A percentile compares a stretch with the other conserved stretches of the same genome.
These are phyloP conservation scores for Agrilus planipennis DNA, from an alignment of 1,140 invertebrate genomes.

Conservation along the genomic window DNA sequence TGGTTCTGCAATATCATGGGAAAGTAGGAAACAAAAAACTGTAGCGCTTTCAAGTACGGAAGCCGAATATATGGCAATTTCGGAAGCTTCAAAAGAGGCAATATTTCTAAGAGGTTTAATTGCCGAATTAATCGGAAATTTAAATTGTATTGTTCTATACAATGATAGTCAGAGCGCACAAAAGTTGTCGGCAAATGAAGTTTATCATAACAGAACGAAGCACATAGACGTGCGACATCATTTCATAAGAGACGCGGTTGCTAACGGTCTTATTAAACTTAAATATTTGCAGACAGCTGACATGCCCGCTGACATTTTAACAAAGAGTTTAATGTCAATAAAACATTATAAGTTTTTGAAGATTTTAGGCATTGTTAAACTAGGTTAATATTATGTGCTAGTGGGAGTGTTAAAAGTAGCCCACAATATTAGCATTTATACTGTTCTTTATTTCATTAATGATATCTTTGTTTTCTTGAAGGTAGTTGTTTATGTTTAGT, in stretches of 20 bases:
- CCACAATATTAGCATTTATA: too few relatives aligned
- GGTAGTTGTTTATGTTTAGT: too few relatives aligned
- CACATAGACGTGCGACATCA: conserved; percentile 25
- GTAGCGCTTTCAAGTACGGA: conserved; percentile 28
- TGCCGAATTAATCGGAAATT: conserved; percentile 10
- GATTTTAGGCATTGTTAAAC: too few relatives aligned
- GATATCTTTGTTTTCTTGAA: too few relatives aligned
- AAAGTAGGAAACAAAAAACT: conserved; percentile 24
- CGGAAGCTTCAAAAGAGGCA: conserved; percentile 20
- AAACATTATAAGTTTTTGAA: too few relatives aligned
- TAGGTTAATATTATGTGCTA: too few relatives aligned
- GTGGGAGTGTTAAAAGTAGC: too few relatives aligned
- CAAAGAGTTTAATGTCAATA: background rate
- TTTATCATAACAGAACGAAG: conserved; percentile 24
- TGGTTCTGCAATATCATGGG: conserved; percentile 16
- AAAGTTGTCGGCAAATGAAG: conserved; percentile 26
- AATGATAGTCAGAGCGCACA: conserved; percentile 32
- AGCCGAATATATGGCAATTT: conserved; percentile 30
- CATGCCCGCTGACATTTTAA: conserved; percentile 11
- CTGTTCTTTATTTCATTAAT: too few relatives aligned
- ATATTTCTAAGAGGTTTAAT: conserved; percentile 19
- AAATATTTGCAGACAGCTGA: conserved; percentile 13
- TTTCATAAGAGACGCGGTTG: conserved; percentile 13
- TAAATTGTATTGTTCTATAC: conserved; percentile 11
- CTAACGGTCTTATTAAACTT: conserved; percentile 10